These are phyloP conservation scores for Drosophila ochracea DNA, from an alignment of 2,888 invertebrate genomes.

Conservation along the genomic window DNA sequence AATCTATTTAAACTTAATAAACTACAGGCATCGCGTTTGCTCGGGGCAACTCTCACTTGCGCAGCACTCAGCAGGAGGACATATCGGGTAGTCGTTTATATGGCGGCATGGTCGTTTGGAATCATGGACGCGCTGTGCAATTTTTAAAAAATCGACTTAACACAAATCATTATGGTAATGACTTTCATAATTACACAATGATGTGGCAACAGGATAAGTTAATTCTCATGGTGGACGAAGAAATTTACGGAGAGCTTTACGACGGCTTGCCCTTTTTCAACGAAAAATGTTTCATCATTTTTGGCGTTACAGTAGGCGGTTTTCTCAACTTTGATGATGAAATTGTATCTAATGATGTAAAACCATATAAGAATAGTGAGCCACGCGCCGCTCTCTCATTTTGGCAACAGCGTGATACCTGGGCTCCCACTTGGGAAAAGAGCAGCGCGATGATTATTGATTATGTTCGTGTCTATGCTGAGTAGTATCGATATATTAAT, in stretches of 20 bases:
- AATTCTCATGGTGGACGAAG: constrained; percentile 86
- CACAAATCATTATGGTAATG: constrained; percentile 86
- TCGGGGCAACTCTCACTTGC: constrained; percentile 87
- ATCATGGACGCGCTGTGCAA: constrained; percentile 80
- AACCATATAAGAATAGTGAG: constrained; percentile 91
- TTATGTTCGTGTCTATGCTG: constrained; percentile 83
- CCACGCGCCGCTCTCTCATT: constrained; percentile 90
- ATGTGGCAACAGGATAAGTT: constrained; percentile 87
- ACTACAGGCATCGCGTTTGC: constrained; percentile 87
- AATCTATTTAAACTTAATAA: background rate
- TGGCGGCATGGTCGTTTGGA: constrained; percentile 80
- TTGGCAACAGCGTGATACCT: constrained; percentile 88
- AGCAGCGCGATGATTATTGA: constrained; percentile 79
- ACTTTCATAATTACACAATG: constrained; percentile 89
- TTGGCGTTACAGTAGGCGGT: constrained; percentile 93
- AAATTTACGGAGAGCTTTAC: constrained; percentile 86
- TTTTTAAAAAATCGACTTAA: constrained; percentile 69
- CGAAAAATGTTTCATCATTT: constrained; percentile 90
- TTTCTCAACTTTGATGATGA: constrained; percentile 89
- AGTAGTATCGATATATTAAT: constrained; percentile 12
- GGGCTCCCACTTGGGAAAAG: constrained; percentile 90
- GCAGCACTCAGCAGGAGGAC: constrained; percentile 61
- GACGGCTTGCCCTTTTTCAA: constrained; percentile 73
- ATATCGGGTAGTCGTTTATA: constrained; percentile 79
- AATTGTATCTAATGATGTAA: constrained; percentile 79